A percentile compares a stretch with the other conserved stretches of the same genome.
Conservation (phyloP, 2,888 invertebrate genomes). For the Microchrysa polita region DNA sequence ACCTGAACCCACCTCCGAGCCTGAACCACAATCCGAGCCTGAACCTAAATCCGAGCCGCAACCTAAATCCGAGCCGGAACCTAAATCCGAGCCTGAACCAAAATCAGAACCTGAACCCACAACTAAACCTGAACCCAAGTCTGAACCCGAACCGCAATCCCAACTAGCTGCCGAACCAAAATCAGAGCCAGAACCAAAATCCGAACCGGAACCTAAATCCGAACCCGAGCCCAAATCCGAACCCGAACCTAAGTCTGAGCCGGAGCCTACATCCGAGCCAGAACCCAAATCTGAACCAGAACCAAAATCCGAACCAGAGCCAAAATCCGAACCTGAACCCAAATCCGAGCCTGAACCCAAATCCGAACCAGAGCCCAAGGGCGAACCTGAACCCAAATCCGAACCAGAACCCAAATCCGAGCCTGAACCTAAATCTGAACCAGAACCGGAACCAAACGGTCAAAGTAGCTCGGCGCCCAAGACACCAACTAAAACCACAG, state of each 20-base stretch:
- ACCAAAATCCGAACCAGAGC: conserved; percentile 62
- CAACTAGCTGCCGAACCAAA: conserved; percentile 65
- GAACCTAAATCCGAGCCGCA: conserved; percentile 60
- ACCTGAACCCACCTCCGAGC: conserved; percentile 53
- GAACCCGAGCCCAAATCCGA: conserved; percentile 57
- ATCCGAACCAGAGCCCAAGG: conserved; percentile 61
- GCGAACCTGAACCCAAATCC: conserved; percentile 61
- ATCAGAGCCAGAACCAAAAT: conserved; percentile 35
- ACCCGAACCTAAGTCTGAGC: conserved; percentile 61
- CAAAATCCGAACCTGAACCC: conserved; percentile 64
- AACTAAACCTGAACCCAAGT: conserved; percentile 62
- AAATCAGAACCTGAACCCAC: conserved; percentile 60
- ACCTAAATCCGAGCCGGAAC: conserved; percentile 58
- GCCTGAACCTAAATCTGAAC: conserved; percentile 38
- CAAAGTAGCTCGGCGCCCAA: conserved; percentile 61
- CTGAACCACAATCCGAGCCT: conserved; percentile 61
- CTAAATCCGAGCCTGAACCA: conserved; percentile 56
- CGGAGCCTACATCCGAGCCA: conserved; percentile 61
- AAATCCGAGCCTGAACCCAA: conserved; percentile 64
- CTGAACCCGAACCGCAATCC: conserved; percentile 62
- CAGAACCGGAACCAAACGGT: conserved; percentile 53
- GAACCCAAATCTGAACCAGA: conserved; percentile 65
- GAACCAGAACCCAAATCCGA: conserved; percentile 60
- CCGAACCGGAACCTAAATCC: conserved; percentile 58
- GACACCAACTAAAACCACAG: conserved; percentile 55